Base-by-base conservation (phyloP, 2,797 vertebrate genomes). In the Channa striata region DNA sequence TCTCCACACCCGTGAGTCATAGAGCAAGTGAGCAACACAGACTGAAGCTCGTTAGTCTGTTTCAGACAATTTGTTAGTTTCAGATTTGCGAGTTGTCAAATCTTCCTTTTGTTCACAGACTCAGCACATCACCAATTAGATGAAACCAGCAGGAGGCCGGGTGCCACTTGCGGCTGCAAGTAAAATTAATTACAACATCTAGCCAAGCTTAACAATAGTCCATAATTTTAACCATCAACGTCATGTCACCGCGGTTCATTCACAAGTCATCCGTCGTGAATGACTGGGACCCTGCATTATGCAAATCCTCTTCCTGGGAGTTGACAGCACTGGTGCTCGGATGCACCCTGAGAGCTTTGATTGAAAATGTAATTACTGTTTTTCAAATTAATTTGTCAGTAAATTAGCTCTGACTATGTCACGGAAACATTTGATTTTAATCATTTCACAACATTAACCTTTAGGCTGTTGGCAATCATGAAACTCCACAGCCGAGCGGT, bases 381-480 rank as follows among this genome's bases (percentile, higher is more conserved):
- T 87, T 85, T 69, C 51, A 62, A 53, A 80, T 77, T 83, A 58
- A 89, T 89, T 88, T 74, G 62, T 78, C 67, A 81, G 81, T 68
- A 82, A 82, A 91, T 86, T 83, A 77, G 68, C 54, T 65, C 12
- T 2, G 64, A 80, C 67, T 70, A 52, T 68, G 69, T 78, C 68
- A 80, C 34, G 5, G 65, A 84, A 89, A 86, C 77, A 84, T 39
- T 44, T 61, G 80, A 82, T 75, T 82, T 84, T 25, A 64, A 67
- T 88, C n/a, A 72, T 84, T 80, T 84, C 20, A 62, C 65, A 59
- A 50, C 77, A 78, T 85, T 85, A 87, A 87, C 74, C 82, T 87
- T 87, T 70, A 39, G 67, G 36, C 77, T 68, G 53, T 76, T 64
- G 66, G 71, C 71, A 51, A 58, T 64, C 60, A 52, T 17, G 11